A percentile compares a stretch with the other conserved stretches of the same genome.
phyloP scores from a whole-genome alignment of 2,797 vertebrate species.

The Clarias laeviceps region DNA sequence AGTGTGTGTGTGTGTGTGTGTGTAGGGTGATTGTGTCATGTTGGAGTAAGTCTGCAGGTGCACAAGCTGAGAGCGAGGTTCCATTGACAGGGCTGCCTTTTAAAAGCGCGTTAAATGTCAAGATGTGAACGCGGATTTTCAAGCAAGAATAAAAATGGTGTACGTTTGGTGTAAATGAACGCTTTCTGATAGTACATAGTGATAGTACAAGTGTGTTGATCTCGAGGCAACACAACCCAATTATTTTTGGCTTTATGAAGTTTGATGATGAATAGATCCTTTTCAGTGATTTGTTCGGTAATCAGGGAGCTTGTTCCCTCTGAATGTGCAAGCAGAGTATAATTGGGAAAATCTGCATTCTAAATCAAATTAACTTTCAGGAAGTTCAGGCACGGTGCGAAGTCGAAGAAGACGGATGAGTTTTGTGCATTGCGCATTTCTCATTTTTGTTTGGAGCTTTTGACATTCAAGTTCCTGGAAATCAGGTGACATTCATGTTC shows the following conservation, averaged over 20 bases:
- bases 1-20: constrained; percentile 35
- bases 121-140: constrained; percentile 48
- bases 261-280: constrained; percentile 52
- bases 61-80: constrained; percentile 42
- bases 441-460: constrained; percentile 10
- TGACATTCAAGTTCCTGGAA: constrained; percentile 35
- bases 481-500: constrained; percentile 39
- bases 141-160: constrained; percentile 28
- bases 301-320: constrained; percentile 77
- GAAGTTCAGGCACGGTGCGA: constrained; percentile 57
- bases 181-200: constrained; percentile 40
- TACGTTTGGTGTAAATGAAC: constrained; percentile 48
- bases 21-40: constrained; percentile 11
- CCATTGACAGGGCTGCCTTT: constrained; percentile 47
- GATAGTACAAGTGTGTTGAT: constrained; percentile 50
- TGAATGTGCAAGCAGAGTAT: constrained; percentile 72
- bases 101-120: constrained; percentile 51
- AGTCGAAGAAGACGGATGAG: constrained; percentile 14
- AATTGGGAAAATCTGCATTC: constrained; percentile 62
- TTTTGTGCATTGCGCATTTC: constrained; percentile 59
- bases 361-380: constrained; percentile 74
- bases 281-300: constrained; percentile 62
- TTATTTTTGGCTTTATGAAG: constrained; percentile 41
- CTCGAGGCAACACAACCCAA: constrained; percentile 32
- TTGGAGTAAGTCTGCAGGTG: constrained; percentile 55